These are phyloP conservation scores for Lineus longissimus DNA, from an alignment of 1,140 invertebrate genomes.

Conservation along the genomic window DNA sequence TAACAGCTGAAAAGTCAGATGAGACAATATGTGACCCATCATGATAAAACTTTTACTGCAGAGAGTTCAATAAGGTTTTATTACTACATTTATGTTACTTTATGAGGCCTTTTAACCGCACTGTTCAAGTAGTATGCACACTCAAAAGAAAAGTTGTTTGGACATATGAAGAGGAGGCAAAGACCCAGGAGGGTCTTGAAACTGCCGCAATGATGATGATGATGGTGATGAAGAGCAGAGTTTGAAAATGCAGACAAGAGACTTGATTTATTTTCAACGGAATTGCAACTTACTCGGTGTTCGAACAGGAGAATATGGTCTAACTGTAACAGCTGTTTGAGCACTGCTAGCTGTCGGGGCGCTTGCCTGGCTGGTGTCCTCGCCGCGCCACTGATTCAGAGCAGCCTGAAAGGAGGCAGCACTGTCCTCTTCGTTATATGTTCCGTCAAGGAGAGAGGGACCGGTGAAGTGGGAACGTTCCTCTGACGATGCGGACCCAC, in stretches of 20 bases:
- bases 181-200: too few relatives aligned
- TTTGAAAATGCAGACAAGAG: too few relatives aligned
- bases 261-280: too few relatives aligned
- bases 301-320: neutral
- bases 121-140: too few relatives aligned
- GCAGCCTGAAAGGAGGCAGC: conserved; percentile 50
- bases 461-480: neutral
- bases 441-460: conserved; percentile 34
- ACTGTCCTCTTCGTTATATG: conserved; percentile 48
- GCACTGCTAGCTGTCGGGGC: neutral
- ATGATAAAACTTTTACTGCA: too few relatives aligned
- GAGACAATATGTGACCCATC: conserved; percentile 6
- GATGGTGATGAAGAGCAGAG: too few relatives aligned
- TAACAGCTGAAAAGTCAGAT: conserved; percentile 22
- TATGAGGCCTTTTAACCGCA: too few relatives aligned
- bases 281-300: conserved; percentile 4
- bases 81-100: too few relatives aligned
- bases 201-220: too few relatives aligned
- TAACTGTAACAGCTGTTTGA: neutral
- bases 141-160: too few relatives aligned
- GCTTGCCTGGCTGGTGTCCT: neutral
- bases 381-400: conserved; percentile 44
- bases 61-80: too few relatives aligned
- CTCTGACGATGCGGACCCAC: neutral
- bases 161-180: too few relatives aligned